Percentiles rank a stretch among this genome's conserved stretches.
Conservation (phyloP, 64 coral and sea anemone species). For the Orbicella faveolata region DNA sequence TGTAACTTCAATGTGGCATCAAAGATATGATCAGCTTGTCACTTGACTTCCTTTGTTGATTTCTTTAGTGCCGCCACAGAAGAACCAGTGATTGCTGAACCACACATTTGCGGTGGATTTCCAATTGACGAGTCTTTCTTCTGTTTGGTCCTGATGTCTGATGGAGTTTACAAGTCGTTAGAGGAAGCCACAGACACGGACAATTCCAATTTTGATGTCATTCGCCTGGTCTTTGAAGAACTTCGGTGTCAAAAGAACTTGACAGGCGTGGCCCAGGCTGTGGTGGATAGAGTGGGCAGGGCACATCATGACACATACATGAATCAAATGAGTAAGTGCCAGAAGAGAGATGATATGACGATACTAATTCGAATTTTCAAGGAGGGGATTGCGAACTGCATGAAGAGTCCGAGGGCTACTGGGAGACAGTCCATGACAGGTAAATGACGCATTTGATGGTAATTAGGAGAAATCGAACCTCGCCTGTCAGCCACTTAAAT, state of each 20-base stretch:
- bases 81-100: slow-evolving; percentile 96
- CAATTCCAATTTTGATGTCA: slow-evolving; percentile 80
- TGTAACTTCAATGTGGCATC: too few relatives aligned
- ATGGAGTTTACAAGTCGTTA: slow-evolving; percentile 88
- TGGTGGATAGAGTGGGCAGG: slow-evolving; percentile 86
- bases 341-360: slow-evolving; percentile 98
- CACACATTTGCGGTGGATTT: slow-evolving; percentile 79
- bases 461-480: too few relatives aligned
- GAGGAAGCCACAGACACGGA: slow-evolving; percentile 70
- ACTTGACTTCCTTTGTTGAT: neutral
- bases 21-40: too few relatives aligned
- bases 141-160: slow-evolving; percentile 92
- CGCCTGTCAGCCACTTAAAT: too few relatives aligned
- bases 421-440: slow-evolving; percentile 60
- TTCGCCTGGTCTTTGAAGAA: slow-evolving; percentile 79
- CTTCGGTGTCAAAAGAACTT: slow-evolving; percentile 77
- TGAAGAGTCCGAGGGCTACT: slow-evolving; percentile 78
- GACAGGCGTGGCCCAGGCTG: slow-evolving; percentile 87
- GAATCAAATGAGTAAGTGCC: slow-evolving; percentile 79
- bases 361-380: slow-evolving; percentile 81
- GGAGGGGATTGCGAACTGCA: slow-evolving; percentile 62
- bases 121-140: slow-evolving; percentile 82
- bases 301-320: slow-evolving; percentile 91
- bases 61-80: slow-evolving; percentile 61
- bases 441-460: neutral